Evolutionary conservation across 1,140 invertebrate species (phyloP), one percentile per base, ranked within the genome.

Genomic region (Pachypeltis micranthus): DNA sequence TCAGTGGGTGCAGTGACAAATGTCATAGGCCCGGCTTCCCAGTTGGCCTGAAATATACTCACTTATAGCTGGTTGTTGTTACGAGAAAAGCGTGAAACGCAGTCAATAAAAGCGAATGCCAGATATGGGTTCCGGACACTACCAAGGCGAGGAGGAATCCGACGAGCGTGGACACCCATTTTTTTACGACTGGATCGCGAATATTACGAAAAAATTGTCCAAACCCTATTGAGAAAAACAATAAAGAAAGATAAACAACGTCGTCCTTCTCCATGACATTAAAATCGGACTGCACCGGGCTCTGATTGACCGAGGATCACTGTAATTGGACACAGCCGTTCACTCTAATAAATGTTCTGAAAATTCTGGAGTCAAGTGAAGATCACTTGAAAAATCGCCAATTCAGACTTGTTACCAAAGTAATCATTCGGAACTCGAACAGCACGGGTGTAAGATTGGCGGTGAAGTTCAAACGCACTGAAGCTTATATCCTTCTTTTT

Each of bases 211-310:
- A 51, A 21, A 51, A 51, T 7, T 21, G 7, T 10, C 47, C 47
- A 21, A 51, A 51, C 23, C 47, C 47, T 21, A 51, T 4, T 16
- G 47, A 51, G 19, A 51, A 10, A 21, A 51, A 51, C 21, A 51
- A 21, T 51, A 51, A 51, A 51, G 47, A 51, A 21, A 51, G 47
- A 51, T 51, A 51, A 51, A 51, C 47, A 21, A 51, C 19, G 47
- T 51, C 47, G 47, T 51, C 47, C 47, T 21, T 16, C 12, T 51
- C 47, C 47, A 51, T 51, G 47, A 39, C 7, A 7, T 39, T n/a
- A n/a, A 39, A 39, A 39, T 10, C 7, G 7, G 34, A 39, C 34
- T 39, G n/a, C 7, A 39, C 7, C 7, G 7, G 7, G 34, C 7
- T 39, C 34, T n/a, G 34, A 39, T 39, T n/a, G n/a, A 39, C 7